These are phyloP conservation scores for Drosophila sp. DNA, from an alignment of 1,140 invertebrate genomes.

Conservation along the genomic window DNA sequence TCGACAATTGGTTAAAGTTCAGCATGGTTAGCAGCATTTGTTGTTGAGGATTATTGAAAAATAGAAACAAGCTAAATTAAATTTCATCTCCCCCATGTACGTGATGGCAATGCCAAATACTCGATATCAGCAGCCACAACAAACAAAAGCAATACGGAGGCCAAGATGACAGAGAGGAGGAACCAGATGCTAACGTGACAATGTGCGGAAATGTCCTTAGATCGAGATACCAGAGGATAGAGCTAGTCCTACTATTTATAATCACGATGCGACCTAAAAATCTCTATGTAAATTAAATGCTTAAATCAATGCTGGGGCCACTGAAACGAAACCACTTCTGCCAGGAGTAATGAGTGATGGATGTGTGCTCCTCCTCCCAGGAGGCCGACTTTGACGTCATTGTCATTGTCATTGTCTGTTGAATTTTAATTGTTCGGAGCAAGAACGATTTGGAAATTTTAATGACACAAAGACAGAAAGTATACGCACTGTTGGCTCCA, in stretches of 20 bases:
- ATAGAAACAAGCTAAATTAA: conserved; percentile 65
- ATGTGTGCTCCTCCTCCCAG: background rate
- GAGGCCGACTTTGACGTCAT: conserved; percentile 9
- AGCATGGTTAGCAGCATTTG: conserved; percentile 48
- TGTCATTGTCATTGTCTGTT: conserved; percentile 43
- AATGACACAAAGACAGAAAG: conserved; percentile 43
- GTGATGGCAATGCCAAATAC: conserved; percentile 47
- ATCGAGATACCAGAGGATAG: conserved; percentile 16
- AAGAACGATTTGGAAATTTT: conserved; percentile 40
- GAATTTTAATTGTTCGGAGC: conserved; percentile 50
- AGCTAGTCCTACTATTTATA: background rate
- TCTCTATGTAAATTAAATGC: conserved; percentile 1
- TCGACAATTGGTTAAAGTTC: conserved; percentile 57
- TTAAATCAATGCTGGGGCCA: conserved; percentile 4
- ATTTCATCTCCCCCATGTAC: conserved; percentile 54
- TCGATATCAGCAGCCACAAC: conserved; percentile 11
- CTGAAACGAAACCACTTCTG: background rate
- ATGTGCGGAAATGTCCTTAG: conserved; percentile 52
- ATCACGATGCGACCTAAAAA: conserved; percentile 12
- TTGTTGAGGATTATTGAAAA: conserved; percentile 55
- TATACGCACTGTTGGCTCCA: conserved; percentile 1
- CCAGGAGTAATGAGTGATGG: background rate
- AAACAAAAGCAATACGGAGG: background rate
- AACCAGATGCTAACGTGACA: conserved; percentile 35
- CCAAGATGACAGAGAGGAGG: background rate